Conservation (phyloP, 53 echinoderm and acorn worm genomes). For the Antedon mediterranea region DNA sequence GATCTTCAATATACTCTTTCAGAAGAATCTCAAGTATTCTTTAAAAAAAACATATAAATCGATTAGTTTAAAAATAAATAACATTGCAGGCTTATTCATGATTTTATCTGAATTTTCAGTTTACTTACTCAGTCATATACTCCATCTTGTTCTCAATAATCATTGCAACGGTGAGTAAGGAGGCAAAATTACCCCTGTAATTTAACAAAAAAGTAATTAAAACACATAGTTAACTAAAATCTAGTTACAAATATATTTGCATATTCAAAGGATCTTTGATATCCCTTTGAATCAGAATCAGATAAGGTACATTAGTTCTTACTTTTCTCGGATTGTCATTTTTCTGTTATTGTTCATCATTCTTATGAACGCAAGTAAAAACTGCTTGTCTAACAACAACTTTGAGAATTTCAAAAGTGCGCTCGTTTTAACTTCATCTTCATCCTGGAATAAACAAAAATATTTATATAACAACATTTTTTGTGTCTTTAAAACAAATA, state of each 20-base stretch:
- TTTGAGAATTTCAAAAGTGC: conserved; percentile 47
- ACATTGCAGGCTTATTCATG: too few relatives aligned
- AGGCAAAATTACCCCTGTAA: conserved; percentile 63
- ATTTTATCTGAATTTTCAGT: not conserved
- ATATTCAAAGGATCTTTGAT: not conserved
- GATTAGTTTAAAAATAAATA: too few relatives aligned
- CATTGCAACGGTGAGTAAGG: conserved; percentile 61
- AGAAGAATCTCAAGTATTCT: conserved; percentile 56
- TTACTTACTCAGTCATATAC: conserved; percentile 71
- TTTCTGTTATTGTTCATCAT: conserved; percentile 34
- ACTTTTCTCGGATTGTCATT: conserved; percentile 38
- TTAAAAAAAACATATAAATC: not conserved
- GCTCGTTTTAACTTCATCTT: not conserved
- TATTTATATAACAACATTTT: too few relatives aligned
- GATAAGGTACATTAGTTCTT: not conserved
- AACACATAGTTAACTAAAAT: too few relatives aligned
- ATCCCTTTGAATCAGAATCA: too few relatives aligned
- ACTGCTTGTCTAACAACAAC: conserved; percentile 39
- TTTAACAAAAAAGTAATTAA: not conserved
- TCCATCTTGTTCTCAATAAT: conserved; percentile 48
- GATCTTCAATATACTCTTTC: conserved; percentile 29
- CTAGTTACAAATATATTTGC: not conserved
- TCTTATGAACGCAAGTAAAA: conserved; percentile 30
- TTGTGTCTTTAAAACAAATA: too few relatives aligned
- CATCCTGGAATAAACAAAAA: too few relatives aligned